Base-by-base conservation (phyloP, 2,888 invertebrate genomes). In the Sphecodes monilicornis region DNA sequence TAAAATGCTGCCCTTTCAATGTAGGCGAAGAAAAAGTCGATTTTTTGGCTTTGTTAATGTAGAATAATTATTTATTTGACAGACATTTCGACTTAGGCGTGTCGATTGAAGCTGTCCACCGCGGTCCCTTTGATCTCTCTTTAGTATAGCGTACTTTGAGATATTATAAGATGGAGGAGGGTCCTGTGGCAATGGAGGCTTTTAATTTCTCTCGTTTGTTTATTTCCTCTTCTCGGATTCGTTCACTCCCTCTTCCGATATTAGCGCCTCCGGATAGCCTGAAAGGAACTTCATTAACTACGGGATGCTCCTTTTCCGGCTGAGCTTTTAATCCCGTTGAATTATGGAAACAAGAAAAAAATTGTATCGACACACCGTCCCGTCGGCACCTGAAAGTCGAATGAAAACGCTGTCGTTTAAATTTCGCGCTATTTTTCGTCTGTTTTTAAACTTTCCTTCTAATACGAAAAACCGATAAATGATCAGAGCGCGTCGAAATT, bases 261-360 rank as follows among this genome's bases (percentile, higher is more conserved):
- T 77, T 77, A 71, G 43, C 77, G 32, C 41, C 10, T 29, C 16
- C 10, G 43, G 70, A 60, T 32, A 18, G 60, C n/a, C 22, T 60
- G n/a, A 43, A 71, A 46, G 43, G 43, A 29, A 43, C 77, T 77
- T 71, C 43, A 77, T 77, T 77, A 22, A 46, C 18, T 18, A 22
- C 22, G 18, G 46, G 18, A 22, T 46, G 46, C 46, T 46, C 18
- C 43, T 26, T 29, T 43, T 13, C 5, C 29, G 18, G 39, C 4
- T 16, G 41, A 74, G 43, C 43, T 43, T 36, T 43, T 10, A 29
- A 43, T 41, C 26, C 26, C 46, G 10, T 29, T 73, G 26, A 76
- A 46, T 68, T 22, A 36, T 1, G 50, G 70, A 70, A 32, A 57
- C 41, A 5, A 16, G 26, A 18, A 41, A 46, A 60, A 71, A 71